Conservation (phyloP, 2,113 vertebrate species). For the Etheostoma spectabile region DNA sequence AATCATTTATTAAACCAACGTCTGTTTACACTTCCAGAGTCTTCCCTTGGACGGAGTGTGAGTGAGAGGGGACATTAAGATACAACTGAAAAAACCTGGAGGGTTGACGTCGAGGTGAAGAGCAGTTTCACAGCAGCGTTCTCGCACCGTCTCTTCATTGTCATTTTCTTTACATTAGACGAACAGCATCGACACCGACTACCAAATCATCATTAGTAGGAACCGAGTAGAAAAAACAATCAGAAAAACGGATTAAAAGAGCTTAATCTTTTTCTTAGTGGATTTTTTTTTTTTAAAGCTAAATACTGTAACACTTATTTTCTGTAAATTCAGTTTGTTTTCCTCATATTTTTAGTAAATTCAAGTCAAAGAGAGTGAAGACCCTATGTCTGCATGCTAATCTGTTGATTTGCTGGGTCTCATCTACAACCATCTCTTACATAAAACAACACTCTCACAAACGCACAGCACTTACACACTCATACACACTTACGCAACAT, state of each 20-base stretch:
- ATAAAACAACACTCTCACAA: constrained; percentile 45
- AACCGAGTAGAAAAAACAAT: constrained; percentile 63
- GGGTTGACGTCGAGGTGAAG: constrained; percentile 22
- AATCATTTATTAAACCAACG: constrained; percentile 79
- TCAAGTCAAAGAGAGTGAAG: constrained; percentile 56
- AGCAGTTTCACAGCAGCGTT: constrained; percentile 46
- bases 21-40: constrained; percentile 67
- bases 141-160: constrained; percentile 36
- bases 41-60: constrained; percentile 60
- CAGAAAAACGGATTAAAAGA: constrained; percentile 60
- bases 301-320: constrained; percentile 58
- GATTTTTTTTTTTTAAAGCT: constrained; percentile 62
- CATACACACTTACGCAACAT: constrained; percentile 28
- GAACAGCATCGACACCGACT: constrained; percentile 58
- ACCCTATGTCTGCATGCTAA: constrained; percentile 70
- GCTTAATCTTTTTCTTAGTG: constrained; percentile 44
- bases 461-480: constrained; percentile 50
- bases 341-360: constrained; percentile 53
- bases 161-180: constrained; percentile 51
- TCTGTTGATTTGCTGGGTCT: constrained; percentile 60
- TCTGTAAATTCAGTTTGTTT: constrained; percentile 49
- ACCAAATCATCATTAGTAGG: constrained; percentile 64
- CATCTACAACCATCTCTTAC: constrained; percentile 61
- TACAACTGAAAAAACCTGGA: constrained; percentile 54
- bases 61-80: constrained; percentile 66